These are phyloP conservation scores for Atta texana DNA, from an alignment of 1,140 invertebrate species.

Conservation along the genomic window DNA sequence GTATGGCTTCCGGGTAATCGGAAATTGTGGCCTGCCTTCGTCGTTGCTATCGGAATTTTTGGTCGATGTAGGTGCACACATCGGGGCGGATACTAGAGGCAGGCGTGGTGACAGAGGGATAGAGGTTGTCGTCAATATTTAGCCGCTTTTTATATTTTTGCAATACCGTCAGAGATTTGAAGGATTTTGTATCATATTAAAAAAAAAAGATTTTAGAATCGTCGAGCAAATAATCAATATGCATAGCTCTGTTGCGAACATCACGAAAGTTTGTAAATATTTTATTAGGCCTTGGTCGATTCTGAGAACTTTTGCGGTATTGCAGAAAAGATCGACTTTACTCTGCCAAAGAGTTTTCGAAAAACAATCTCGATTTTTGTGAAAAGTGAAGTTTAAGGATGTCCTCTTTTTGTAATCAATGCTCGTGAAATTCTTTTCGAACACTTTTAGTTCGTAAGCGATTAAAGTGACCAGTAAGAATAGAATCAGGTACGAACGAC, in stretches of 20 bases:
- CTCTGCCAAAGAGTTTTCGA: constrained; percentile 1
- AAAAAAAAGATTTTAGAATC: neutral
- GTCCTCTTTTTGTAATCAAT: constrained; percentile 18
- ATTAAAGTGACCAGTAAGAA: constrained; percentile 46
- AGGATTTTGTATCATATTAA: neutral
- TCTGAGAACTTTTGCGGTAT: constrained; percentile 13
- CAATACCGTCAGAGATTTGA: constrained; percentile 16
- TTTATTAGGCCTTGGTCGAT: neutral
- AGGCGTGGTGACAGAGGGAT: constrained; percentile 11
- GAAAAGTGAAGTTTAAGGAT: constrained; percentile 16
- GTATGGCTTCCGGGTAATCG: constrained; percentile 66
- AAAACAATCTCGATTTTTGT: constrained; percentile 7
- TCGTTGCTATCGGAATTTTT: constrained; percentile 62
- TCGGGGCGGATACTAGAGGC: constrained; percentile 26
- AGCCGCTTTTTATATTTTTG: constrained; percentile 37
- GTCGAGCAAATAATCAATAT: constrained; percentile 10
- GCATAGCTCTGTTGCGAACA: neutral
- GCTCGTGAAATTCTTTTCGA: constrained; percentile 23
- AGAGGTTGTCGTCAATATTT: constrained; percentile 4
- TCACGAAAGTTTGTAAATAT: constrained; percentile 20
- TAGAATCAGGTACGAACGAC: constrained; percentile 33
- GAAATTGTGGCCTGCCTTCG: constrained; percentile 62
- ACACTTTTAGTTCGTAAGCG: constrained; percentile 38
- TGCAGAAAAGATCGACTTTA: neutral
- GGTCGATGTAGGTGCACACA: constrained; percentile 43